phyloP scores from a whole-genome alignment of 2,113 vertebrate species.

The Clarias magur region DNA sequence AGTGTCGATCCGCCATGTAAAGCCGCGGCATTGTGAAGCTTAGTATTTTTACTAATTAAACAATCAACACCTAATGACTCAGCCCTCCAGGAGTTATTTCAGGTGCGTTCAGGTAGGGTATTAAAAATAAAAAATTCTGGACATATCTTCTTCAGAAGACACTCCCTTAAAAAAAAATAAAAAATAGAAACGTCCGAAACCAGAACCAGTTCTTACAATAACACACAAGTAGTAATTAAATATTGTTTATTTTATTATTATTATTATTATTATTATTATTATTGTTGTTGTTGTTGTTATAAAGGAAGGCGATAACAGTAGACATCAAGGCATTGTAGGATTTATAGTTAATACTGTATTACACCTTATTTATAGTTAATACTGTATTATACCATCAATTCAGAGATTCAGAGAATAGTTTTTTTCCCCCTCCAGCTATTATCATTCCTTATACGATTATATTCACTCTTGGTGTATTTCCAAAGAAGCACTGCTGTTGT shows the following conservation, averaged over 20 bases:
- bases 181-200: not conserved
- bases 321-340: not conserved
- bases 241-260: not conserved
- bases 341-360: not conserved
- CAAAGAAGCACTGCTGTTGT: not conserved
- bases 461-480: not conserved
- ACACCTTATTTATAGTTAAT: not conserved
- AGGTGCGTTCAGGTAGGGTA: no score
- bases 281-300: no score
- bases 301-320: not conserved
- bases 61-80: not conserved
- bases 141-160: not conserved
- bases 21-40: not conserved
- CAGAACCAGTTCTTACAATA: constrained; percentile 2
- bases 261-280: no score
- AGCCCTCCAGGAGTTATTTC: no score
- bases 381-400: not conserved
- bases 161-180: not conserved
- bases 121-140: not conserved
- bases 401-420: not conserved
- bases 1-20: not conserved
- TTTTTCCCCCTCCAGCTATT: not conserved
- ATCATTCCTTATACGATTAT: not conserved
- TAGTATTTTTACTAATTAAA: not conserved
- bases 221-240: not conserved